Percentiles rank a stretch among this genome's conserved stretches.
Conservation (phyloP, 2,113 vertebrate genomes). For the Bostrychus sinensis region DNA sequence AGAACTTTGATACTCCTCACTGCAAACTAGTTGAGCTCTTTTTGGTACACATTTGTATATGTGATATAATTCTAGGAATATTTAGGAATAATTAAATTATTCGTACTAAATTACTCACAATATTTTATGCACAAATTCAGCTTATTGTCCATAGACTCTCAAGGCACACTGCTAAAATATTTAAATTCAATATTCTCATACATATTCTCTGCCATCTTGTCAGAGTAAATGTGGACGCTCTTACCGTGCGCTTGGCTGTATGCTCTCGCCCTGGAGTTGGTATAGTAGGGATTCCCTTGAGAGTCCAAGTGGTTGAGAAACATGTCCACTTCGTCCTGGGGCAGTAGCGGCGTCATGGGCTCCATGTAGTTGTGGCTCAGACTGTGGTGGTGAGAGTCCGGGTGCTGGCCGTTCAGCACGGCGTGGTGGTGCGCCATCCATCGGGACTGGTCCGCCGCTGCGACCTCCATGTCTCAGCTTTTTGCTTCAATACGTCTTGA, state of each 20-base stretch:
- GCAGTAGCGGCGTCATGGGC: constrained; percentile 93
- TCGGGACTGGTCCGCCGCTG: constrained; percentile 94
- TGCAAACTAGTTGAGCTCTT: neutral
- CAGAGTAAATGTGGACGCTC: constrained; percentile 13
- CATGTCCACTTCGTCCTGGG: constrained; percentile 98
- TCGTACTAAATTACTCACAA: neutral
- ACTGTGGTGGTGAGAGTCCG: constrained; percentile 94
- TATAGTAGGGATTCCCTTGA: constrained; percentile 96
- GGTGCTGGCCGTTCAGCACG: constrained; percentile 95
- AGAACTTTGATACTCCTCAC: neutral
- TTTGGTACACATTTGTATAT: too few relatives aligned
- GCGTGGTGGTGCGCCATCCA: constrained; percentile 99
- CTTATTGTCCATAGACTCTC: neutral
- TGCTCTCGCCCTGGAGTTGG: constrained; percentile 93
- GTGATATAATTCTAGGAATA: too few relatives aligned
- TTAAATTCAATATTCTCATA: too few relatives aligned
- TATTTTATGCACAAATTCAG: neutral
- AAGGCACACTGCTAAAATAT: neutral
- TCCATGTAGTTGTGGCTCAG: constrained; percentile 99
- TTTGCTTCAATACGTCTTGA: constrained; percentile 14
- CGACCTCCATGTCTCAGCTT: constrained; percentile 87
- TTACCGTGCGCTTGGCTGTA: constrained; percentile 98
- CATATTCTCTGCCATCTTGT: neutral
- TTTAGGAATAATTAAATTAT: neutral
- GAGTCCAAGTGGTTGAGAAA: constrained; percentile 99